A percentile compares a stretch with the other conserved stretches of the same genome.
Evolutionary conservation across 2,888 invertebrate genomes (phyloP).

Genomic region (Oscheius myriophilus): DNA sequence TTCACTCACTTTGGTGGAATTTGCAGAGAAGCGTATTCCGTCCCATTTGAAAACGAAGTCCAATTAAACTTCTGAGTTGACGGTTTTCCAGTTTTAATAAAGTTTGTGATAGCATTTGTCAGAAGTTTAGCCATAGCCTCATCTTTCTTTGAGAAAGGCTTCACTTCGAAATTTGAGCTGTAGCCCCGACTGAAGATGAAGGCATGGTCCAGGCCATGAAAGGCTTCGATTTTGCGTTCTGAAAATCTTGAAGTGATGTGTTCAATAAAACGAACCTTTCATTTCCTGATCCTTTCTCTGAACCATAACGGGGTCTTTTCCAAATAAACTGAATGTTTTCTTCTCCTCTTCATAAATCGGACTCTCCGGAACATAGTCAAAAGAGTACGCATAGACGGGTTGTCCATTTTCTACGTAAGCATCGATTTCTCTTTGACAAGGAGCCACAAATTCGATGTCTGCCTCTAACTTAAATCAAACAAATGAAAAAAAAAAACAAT

Average conservation of each 20-base stretch:
- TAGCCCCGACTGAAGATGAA: constrained; percentile 70
- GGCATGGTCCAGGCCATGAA: constrained; percentile 70
- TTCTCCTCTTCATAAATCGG: constrained; percentile 66
- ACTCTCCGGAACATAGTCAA: constrained; percentile 68
- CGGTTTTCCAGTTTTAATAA: constrained; percentile 60
- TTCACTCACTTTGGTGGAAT: constrained; percentile 66
- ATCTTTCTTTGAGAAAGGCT: constrained; percentile 66
- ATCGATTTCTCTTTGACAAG: constrained; percentile 66
- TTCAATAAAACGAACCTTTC: not conserved
- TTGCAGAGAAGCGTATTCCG: constrained; percentile 59
- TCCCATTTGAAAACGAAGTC: constrained; percentile 48
- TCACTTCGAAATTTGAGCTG: constrained; percentile 58
- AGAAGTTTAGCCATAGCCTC: constrained; percentile 64
- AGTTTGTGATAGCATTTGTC: constrained; percentile 65
- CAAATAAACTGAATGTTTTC: constrained; percentile 61
- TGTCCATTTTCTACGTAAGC: constrained; percentile 58
- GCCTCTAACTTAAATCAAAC: constrained; percentile 64
- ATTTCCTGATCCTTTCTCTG: constrained; percentile 25
- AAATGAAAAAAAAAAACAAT: not conserved
- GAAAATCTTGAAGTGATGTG: not conserved
- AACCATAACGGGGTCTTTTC: constrained; percentile 56
- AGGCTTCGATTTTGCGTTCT: constrained; percentile 61
- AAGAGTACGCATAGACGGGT: constrained; percentile 67
- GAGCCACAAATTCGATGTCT: constrained; percentile 70
- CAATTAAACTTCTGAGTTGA: constrained; percentile 54